phyloP scores from a whole-genome alignment of 2,888 invertebrate genomes.

The Trypoxylon attenuatum region DNA sequence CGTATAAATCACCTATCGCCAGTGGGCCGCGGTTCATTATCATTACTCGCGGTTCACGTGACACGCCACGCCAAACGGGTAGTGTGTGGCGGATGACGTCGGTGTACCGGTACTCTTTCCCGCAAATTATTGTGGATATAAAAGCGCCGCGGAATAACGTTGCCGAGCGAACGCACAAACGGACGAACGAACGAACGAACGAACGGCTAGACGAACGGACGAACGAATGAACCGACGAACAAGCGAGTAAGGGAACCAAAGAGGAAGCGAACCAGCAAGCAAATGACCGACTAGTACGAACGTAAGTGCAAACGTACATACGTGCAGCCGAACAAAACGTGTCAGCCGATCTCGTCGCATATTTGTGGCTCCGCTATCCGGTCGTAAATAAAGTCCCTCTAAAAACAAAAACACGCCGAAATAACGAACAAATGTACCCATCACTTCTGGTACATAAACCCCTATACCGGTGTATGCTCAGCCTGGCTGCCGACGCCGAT shows the following conservation, averaged over 20 bases:
- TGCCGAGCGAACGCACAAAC: too few relatives aligned
- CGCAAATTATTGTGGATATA: constrained; percentile 63
- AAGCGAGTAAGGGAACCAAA: constrained; percentile 13
- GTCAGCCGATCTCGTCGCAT: constrained; percentile 67
- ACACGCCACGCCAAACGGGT: constrained; percentile 34
- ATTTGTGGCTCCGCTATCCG: constrained; percentile 72
- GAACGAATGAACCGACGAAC: constrained; percentile 36
- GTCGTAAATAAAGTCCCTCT: constrained; percentile 72
- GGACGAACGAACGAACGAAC: not conserved
- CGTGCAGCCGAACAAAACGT: constrained; percentile 51
- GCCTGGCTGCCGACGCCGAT: constrained; percentile 33
- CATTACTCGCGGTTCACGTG: constrained; percentile 56
- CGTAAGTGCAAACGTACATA: constrained; percentile 45
- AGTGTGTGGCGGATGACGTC: constrained; percentile 36
- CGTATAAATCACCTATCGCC: constrained; percentile 50
- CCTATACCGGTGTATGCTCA: constrained; percentile 46
- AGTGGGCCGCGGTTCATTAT: constrained; percentile 55
- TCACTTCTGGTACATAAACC: constrained; percentile 74
- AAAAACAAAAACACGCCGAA: constrained; percentile 71
- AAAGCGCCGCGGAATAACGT: constrained; percentile 59
- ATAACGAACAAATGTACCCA: constrained; percentile 73
- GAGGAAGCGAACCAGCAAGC: constrained; percentile 15
- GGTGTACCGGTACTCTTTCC: constrained; percentile 23
- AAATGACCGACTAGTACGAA: constrained; percentile 13
- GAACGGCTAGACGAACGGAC: not conserved